Evolutionary conservation across 2,888 invertebrate species (phyloP).

Genomic region (Endotricha flammealis): DNA sequence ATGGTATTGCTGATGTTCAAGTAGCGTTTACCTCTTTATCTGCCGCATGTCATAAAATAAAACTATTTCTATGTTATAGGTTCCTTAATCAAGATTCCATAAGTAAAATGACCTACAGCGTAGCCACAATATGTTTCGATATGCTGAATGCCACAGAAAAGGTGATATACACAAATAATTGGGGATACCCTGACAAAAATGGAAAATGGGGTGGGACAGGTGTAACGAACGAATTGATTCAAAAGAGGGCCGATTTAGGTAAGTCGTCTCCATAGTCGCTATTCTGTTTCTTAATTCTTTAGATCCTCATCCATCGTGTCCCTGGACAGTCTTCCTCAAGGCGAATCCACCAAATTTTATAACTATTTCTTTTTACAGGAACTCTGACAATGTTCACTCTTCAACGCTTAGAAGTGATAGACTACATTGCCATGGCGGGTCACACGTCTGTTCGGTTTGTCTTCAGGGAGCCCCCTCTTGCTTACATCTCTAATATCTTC

Average conservation of each 20-base stretch:
- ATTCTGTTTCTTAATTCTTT: too few species aligned
- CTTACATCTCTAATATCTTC: constrained; percentile 82
- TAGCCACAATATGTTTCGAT: constrained; percentile 59
- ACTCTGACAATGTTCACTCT: constrained; percentile 61
- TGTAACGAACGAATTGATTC: constrained; percentile 49
- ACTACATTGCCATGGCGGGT: constrained; percentile 77
- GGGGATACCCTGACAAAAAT: constrained; percentile 63
- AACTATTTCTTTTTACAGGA: constrained; percentile 31
- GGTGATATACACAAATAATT: constrained; percentile 54
- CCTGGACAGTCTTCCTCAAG: too few species aligned
- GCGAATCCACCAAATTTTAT: not conserved
- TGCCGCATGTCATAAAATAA: too few species aligned
- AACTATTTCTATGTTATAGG: too few species aligned
- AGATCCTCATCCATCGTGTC: too few species aligned
- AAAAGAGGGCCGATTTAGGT: constrained; percentile 64
- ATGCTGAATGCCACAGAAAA: constrained; percentile 61
- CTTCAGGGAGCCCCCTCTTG: constrained; percentile 82
- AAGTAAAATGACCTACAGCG: constrained; percentile 60
- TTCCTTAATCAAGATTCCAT: constrained; percentile 63
- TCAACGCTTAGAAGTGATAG: constrained; percentile 60
- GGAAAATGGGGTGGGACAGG: constrained; percentile 69
- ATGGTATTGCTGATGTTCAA: too few species aligned
- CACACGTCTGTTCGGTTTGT: constrained; percentile 77
- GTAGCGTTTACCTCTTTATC: too few species aligned
- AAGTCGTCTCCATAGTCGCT: constrained; percentile 9